Conservation (phyloP, 2,113 vertebrate species). For the Damaliscus lunatus region DNA sequence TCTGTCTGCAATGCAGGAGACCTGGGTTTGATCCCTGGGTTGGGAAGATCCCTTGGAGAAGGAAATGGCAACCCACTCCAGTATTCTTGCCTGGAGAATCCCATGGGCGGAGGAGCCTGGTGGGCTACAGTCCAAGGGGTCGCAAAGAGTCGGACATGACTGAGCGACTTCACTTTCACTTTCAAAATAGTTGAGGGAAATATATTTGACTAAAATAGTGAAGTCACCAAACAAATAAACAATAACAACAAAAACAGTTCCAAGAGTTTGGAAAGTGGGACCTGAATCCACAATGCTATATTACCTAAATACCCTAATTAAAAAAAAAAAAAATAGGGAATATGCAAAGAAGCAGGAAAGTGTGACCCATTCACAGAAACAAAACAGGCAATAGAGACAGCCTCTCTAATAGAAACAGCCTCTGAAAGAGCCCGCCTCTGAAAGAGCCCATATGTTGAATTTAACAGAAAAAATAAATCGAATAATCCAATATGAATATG, state of each 20-base stretch:
- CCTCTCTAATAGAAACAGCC: too few species aligned
- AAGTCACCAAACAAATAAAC: background rate
- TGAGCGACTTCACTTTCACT: too few species aligned
- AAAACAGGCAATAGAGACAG: background rate
- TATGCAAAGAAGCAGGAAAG: background rate
- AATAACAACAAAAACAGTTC: background rate
- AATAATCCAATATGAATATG: background rate
- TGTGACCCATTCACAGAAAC: background rate
- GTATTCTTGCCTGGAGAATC: too few species aligned
- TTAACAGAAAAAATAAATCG: background rate
- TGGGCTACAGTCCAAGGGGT: too few species aligned
- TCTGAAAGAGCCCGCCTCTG: background rate
- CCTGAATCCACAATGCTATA: background rate
- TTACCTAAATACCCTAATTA: background rate
- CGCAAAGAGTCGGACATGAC: too few species aligned
- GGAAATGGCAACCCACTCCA: too few species aligned
- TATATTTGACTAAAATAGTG: background rate
- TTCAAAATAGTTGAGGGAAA: background rate
- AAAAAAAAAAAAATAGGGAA: background rate
- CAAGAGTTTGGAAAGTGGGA: background rate
- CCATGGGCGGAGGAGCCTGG: too few species aligned
- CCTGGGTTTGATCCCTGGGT: too few species aligned
- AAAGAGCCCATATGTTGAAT: background rate
- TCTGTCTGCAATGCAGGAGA: too few species aligned
- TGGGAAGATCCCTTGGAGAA: too few species aligned